A percentile compares a stretch with the other conserved stretches of the same genome.
phyloP scores from a whole-genome alignment of 2,113 vertebrate species.

The Hypomesus transpacificus region DNA sequence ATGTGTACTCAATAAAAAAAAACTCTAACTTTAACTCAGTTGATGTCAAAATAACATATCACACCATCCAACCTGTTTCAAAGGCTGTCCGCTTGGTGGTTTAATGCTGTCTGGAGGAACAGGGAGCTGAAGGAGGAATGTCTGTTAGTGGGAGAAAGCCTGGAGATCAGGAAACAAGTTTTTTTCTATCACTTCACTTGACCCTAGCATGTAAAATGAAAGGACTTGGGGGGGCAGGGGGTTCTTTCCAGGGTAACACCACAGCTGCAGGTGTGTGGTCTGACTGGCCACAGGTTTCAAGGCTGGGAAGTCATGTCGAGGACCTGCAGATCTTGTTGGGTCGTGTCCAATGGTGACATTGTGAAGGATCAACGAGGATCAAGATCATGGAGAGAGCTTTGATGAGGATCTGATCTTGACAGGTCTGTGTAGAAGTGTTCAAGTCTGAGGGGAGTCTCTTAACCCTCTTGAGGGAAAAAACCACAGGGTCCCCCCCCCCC shows the following conservation, averaged over 20 bases:
- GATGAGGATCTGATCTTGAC: too few relatives aligned
- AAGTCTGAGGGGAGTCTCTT: too few relatives aligned
- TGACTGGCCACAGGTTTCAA: too few relatives aligned
- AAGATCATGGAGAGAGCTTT: too few relatives aligned
- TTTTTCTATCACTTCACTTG: slow-evolving; percentile 35
- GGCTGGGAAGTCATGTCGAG: neutral
- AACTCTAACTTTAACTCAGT: slow-evolving; percentile 27
- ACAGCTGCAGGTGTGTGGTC: too few relatives aligned
- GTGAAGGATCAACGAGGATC: too few relatives aligned
- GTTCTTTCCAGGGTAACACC: too few relatives aligned
- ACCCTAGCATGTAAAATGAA: slow-evolving; percentile 30
- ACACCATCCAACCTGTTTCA: slow-evolving; percentile 29
- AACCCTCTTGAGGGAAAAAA: too few relatives aligned
- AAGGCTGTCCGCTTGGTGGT: slow-evolving; percentile 50
- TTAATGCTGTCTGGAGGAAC: slow-evolving; percentile 50
- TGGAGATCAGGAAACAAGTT: slow-evolving; percentile 48
- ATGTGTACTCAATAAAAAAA: slow-evolving; percentile 32
- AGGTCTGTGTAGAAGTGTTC: too few relatives aligned
- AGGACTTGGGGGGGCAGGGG: neutral
- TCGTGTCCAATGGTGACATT: too few relatives aligned
- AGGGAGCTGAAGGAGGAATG: slow-evolving; percentile 41
- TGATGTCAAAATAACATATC: slow-evolving; percentile 35
- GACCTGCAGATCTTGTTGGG: too few relatives aligned
- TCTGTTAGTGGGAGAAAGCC: slow-evolving; percentile 37
- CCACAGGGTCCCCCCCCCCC: too few relatives aligned